A percentile compares a stretch with the other conserved stretches of the same genome.
Evolutionary conservation across 2,113 vertebrate species (phyloP).

Genomic region (Gorsachius goisagi): DNA sequence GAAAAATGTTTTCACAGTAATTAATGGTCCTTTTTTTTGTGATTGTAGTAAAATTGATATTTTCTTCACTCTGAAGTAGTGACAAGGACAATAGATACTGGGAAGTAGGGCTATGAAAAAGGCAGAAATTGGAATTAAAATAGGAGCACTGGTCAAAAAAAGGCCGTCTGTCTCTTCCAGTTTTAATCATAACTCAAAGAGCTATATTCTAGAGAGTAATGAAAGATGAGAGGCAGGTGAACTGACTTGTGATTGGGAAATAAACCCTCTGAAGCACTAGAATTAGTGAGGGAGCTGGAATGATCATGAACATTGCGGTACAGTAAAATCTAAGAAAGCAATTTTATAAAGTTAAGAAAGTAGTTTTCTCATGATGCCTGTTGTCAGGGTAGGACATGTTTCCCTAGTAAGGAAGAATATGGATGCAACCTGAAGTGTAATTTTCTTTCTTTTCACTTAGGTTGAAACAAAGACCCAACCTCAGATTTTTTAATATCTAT

Average conservation of each 20-base stretch:
- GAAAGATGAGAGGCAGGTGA: neutral
- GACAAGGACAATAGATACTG: neutral
- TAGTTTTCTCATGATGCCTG: neutral
- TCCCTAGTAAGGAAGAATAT: neutral
- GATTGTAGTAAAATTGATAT: neutral
- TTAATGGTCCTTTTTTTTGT: neutral
- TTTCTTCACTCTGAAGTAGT: neutral
- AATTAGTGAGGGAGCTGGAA: neutral
- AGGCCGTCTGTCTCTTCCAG: neutral
- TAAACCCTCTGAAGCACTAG: neutral
- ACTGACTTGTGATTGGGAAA: neutral
- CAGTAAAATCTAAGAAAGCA: neutral
- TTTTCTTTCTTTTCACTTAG: neutral
- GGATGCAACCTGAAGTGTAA: neutral
- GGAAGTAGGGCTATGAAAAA: neutral
- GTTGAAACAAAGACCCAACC: neutral
- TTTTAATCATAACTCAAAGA: neutral
- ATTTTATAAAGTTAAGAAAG: neutral
- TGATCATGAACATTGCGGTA: neutral
- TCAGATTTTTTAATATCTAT: neutral
- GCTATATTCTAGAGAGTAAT: neutral
- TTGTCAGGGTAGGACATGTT: neutral
- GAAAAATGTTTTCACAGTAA: neutral
- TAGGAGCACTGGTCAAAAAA: neutral
- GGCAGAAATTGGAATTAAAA: neutral